A percentile compares a stretch with the other conserved stretches of the same genome.
Conservation (phyloP, 2,797 vertebrate species). For the Emys orbicularis region DNA sequence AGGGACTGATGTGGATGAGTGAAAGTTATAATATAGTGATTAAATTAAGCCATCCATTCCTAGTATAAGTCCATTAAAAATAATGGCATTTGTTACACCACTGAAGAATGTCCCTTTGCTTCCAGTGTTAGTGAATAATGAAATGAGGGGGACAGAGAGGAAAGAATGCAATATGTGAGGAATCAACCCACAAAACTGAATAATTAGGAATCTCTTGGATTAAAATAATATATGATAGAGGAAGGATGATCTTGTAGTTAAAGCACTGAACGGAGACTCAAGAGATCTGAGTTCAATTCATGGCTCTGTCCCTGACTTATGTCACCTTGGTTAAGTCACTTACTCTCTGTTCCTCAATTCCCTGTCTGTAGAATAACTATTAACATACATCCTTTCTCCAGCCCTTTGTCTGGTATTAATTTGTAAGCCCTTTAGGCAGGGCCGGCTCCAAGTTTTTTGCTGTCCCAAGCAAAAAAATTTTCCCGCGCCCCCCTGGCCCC, state of each 20-base stretch:
- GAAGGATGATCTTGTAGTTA: background rate
- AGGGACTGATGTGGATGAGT: background rate
- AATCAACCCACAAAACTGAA: background rate
- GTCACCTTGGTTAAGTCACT: background rate
- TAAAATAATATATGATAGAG: background rate
- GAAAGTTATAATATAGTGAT: background rate
- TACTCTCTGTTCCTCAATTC: background rate
- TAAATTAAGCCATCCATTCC: background rate
- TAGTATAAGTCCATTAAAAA: background rate
- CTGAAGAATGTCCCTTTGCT: background rate
- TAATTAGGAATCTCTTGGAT: background rate
- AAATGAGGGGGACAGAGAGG: background rate
- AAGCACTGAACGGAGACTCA: accelerated
- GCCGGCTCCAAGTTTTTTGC: too few relatives aligned
- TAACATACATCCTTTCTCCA: background rate
- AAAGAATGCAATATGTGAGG: background rate
- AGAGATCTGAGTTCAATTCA: background rate
- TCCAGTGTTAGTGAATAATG: background rate
- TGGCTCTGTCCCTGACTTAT: background rate
- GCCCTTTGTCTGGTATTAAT: background rate
- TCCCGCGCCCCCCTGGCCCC: too few relatives aligned
- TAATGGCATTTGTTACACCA: background rate
- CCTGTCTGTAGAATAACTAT: background rate
- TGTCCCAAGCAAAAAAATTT: too few relatives aligned
- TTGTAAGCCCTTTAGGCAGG: background rate